Base-by-base conservation (phyloP, 2,113 vertebrate species). In the Nothobranchius furzeri region DNA sequence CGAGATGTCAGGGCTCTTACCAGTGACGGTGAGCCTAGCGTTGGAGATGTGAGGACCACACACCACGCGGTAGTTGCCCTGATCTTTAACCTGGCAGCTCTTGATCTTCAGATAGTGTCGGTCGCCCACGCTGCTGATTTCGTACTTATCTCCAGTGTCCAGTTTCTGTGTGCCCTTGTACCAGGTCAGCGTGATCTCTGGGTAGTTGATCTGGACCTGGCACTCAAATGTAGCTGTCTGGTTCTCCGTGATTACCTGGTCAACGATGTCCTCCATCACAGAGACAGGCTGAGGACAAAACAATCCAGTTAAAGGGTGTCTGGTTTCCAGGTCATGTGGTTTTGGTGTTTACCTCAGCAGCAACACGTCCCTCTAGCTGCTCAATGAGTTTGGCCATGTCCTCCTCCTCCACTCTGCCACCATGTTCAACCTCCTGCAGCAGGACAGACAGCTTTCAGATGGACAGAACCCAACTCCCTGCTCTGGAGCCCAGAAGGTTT, bases 141-240 rank as follows among this genome's bases (percentile, higher is more conserved):
- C 92, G 49, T 98, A 98, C 84, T 98, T 96, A 64, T 94, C 85
- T 77, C 81, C 91, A 51, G 86, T 91, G 17, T 96, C 94, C 86
- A 99, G 90, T 88, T 97, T 98, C 87, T 95, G 93, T 1, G 96
- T 98, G 62, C 96, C 96, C 83, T 96, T 98, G 92, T 99, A 99
- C 98, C 98, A 99, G 40, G 94, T 95, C 40, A 99, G 93, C 4
- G 92, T 91, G 86, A 99, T 98, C 93, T 99, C 98, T 13, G 96
- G 96, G 85, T 98, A 99, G 87, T 99, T 98, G 85, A 99, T 98
- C 86, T 92, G 94, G 87, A 99, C 95, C 56, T 93, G 91, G 79
- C 96, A 98, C 92, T 96, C 92, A 82, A 99, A 99, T 25, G 92
- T 52, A 49, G 95, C 96, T 37, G 93, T 93, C 60, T 94, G 92